Conservation (phyloP, 92 coral and sea anemone species). For the Zoanthus solanderi region DNA sequence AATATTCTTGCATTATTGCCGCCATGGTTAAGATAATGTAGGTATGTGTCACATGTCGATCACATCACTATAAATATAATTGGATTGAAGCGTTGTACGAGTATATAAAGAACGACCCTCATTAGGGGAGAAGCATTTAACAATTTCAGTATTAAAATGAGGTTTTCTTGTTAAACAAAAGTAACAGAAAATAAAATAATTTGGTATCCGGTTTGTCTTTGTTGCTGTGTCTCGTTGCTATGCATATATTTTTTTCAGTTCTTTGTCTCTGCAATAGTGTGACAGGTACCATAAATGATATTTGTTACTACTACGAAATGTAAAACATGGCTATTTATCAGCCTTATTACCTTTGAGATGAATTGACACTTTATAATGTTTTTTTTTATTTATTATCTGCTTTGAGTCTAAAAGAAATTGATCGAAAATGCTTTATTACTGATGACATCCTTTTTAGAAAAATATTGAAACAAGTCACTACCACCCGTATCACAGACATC, state of each 20-base stretch:
- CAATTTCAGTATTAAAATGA: neutral
- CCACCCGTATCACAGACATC: too few species aligned
- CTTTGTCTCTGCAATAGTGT: neutral
- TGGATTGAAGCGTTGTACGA: neutral
- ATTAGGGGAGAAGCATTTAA: neutral
- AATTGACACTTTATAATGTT: too few species aligned
- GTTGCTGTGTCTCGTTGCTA: neutral
- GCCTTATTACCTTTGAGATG: too few species aligned
- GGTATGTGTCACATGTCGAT: neutral
- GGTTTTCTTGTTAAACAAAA: neutral
- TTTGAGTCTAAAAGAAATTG: too few species aligned
- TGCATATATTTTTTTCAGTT: neutral
- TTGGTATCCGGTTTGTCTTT: neutral
- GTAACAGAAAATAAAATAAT: neutral
- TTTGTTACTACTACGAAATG: neutral
- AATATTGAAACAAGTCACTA: too few species aligned
- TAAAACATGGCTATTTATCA: too few species aligned
- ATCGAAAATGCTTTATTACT: too few species aligned
- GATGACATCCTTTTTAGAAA: too few species aligned
- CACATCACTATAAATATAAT: conserved; percentile 5
- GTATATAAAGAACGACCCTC: neutral
- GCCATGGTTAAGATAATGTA: neutral
- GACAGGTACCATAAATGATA: neutral
- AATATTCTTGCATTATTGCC: neutral
- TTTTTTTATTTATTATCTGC: too few species aligned